These are phyloP conservation scores for Mimachlamys varia DNA, from an alignment of 2,888 invertebrate species.

Conservation along the genomic window DNA sequence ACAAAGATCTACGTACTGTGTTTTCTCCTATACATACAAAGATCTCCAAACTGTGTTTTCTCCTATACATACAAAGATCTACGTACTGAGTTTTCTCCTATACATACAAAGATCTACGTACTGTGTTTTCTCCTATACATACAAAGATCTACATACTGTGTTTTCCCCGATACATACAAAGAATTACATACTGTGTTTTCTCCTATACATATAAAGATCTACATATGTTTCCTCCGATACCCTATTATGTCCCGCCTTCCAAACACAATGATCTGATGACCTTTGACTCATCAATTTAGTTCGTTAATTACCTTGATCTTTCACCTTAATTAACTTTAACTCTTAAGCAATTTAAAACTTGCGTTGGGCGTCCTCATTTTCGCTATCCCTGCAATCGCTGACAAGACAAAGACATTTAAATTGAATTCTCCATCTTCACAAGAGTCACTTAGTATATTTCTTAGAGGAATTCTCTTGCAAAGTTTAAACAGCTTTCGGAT, in stretches of 20 bases:
- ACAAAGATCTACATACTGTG: no score
- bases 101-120: no score
- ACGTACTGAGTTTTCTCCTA: no score
- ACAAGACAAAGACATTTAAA: constrained; percentile 16
- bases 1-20: no score
- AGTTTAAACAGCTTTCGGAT: neutral
- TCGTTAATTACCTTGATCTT: constrained; percentile 28
- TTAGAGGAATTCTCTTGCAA: neutral
- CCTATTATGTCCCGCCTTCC: neutral
- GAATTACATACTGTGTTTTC: no score
- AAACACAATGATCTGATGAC: neutral
- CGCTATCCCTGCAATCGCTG: neutral
- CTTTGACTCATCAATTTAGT: constrained; percentile 14
- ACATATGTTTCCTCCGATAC: neutral
- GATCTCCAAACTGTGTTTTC: no score
- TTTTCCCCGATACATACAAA: no score
- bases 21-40: no score
- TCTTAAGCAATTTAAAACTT: constrained; percentile 31
- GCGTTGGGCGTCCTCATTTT: constrained; percentile 18
- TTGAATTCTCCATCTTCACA: neutral
- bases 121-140: no score
- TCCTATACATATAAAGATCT: neutral
- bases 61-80: no score
- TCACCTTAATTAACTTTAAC: constrained; percentile 28
- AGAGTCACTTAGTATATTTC: constrained; percentile 24